Evolutionary conservation across 1,140 invertebrate species (phyloP).

Genomic region (Uloborus diversus): DNA sequence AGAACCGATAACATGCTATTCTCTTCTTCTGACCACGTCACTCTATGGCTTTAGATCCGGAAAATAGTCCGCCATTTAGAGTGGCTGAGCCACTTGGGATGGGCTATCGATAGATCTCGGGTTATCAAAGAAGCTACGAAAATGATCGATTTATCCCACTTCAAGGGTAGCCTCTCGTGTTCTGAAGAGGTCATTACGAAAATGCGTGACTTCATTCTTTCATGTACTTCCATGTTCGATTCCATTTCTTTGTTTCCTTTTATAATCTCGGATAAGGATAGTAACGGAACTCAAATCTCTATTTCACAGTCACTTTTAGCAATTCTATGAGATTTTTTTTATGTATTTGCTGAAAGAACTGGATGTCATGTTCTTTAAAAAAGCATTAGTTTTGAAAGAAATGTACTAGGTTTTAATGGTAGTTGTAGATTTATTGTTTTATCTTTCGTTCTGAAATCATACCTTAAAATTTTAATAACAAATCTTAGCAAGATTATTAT

Average conservation of each 20-base stretch:
- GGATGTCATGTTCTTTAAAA: too few species aligned
- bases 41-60: slow-evolving; percentile 2
- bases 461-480: too few species aligned
- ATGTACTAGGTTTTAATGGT: too few species aligned
- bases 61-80: slow-evolving; percentile 52
- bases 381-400: too few species aligned
- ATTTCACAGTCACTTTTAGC: too few species aligned
- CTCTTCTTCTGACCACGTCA: not conserved
- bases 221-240: slow-evolving; percentile 16
- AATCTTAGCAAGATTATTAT: too few species aligned
- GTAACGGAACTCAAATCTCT: too few species aligned
- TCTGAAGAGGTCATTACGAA: slow-evolving; percentile 50
- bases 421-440: too few species aligned
- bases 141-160: slow-evolving; percentile 51
- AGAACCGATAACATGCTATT: slow-evolving; percentile 43
- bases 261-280: too few species aligned
- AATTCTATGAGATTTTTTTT: too few species aligned
- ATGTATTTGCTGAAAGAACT: too few species aligned
- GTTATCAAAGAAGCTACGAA: slow-evolving; percentile 32
- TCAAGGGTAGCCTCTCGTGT: slow-evolving; percentile 32
- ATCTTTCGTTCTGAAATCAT: too few species aligned
- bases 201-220: slow-evolving; percentile 50
- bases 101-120: slow-evolving; percentile 47
- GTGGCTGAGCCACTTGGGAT: slow-evolving; percentile 17
- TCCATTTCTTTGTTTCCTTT: slow-evolving; percentile 5